Base-by-base conservation (phyloP, 2,113 vertebrate genomes). In the Pomatorhinus ruficollis region DNA sequence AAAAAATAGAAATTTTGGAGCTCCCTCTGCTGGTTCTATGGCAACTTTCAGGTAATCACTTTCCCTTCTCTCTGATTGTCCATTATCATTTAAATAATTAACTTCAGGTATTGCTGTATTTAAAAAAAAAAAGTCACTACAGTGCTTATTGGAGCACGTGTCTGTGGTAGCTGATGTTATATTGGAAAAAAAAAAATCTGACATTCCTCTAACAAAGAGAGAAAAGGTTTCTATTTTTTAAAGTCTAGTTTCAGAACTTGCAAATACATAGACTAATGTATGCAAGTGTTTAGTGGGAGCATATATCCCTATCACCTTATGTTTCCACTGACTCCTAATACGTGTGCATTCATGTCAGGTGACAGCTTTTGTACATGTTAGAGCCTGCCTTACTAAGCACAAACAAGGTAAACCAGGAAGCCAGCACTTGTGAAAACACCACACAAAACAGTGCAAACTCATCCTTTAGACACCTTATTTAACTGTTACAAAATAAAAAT, bases 1-100 rank as follows among this genome's bases (percentile, higher is more conserved):
- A 59, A 44, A 70, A 3, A 65, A 72, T 35, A 53, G 10, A 84
- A 19, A 91, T 31, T 89, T 88, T 42, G 50, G 94, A 84, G 95
- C 92, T 83, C 95, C 96, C 95, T 96, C 97, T 97, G 93, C 94
- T 94, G 97, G 96, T 71, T 61, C 37, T 11, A 44, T 23, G 24
- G 23, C 9, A 54, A 49, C 37, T 82, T 59, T 33, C 52, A 59
- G 13, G 6, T 42, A 59, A 18, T 35, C 6, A 6, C 68, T 39
- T 24, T 13, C 28, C 42, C 35, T 76, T 42, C 17, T 53, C 59
- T 19, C 14, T 2, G 1, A 13, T 52, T 19, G 31, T 37, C 70
- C 22, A 3, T 56, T 42, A n/a, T 25, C 10, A 28, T 7, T 5
- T 20, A 30, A 70, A 54, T 18, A 75, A 68, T 25, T 50, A 5